Conservation (phyloP, 2,113 vertebrate genomes). For the Petaurus breviceps region DNA sequence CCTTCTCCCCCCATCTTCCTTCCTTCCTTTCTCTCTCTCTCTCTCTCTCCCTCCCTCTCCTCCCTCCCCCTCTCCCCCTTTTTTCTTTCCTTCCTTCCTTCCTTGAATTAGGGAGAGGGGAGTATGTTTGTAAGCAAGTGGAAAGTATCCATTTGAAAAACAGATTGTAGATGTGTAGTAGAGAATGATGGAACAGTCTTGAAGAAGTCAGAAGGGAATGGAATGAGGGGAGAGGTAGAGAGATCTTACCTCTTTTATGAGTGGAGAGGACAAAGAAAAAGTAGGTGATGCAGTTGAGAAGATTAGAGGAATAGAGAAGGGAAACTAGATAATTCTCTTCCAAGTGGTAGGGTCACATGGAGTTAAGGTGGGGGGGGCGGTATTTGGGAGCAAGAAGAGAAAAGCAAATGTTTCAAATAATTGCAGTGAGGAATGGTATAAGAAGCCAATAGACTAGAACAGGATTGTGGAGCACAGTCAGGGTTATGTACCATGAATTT, state of each 20-base stretch:
- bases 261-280: not conserved
- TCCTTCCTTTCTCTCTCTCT: too few species aligned
- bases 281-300: not conserved
- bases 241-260: too few species aligned
- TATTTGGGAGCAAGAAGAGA: not conserved
- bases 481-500: not conserved
- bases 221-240: too few species aligned
- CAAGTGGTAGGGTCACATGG: not conserved
- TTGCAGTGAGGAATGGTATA: not conserved
- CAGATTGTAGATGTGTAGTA: not conserved
- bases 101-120: not conserved
- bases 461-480: not conserved
- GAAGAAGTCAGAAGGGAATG: not conserved
- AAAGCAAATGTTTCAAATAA: not conserved
- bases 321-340: not conserved
- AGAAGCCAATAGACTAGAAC: not conserved
- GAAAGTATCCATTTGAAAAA: not conserved
- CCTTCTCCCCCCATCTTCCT: too few species aligned
- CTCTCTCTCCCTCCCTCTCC: too few species aligned
- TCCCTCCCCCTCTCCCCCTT: too few species aligned
- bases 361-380: too few species aligned
- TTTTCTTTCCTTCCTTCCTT: not conserved
- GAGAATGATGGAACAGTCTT: not conserved
- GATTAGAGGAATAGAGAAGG: not conserved
- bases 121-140: not conserved